Base-by-base conservation (phyloP, 2,888 invertebrate genomes). In the Sericinus montela region DNA sequence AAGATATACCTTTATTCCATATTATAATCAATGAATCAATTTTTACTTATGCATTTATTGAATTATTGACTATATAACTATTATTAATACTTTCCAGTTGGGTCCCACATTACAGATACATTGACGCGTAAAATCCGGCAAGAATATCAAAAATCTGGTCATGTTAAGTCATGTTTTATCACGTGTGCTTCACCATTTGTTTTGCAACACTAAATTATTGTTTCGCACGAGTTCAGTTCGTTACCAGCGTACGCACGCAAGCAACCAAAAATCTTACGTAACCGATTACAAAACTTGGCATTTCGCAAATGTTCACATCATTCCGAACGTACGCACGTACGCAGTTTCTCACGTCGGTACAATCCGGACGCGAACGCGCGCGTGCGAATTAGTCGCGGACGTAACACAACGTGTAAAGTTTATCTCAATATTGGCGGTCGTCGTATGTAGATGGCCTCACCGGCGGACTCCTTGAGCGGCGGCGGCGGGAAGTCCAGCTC, bases 391-490 rank as follows among this genome's bases (percentile, higher is more conserved):
- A 37, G 36, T 51, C 50, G 41, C 42, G 40, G 41, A 51, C 45
- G 45, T 51, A 51, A 45, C 50, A 51, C 50, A 51, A 44, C 50
- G 50, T 51, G 50, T 51, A 51, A 41, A 51, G 45, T 51, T 19
- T 29, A 11, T 54, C 63, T 82, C 82, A 85, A 62, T 87, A 87
- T 66, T 82, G 85, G 55, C 80, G 80, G 59, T 88, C 86, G 63
- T 87, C 84, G 75, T 88, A 88, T 87, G 67, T 88, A 88, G 60
- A 92, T 92, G 37, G 92, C 92, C 68, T 93, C 93, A 5, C 92
- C 92, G 34, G 93, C 93, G 53, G 93, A 91, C 63, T 92, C 92
- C 69, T 93, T 92, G 61, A 71, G 87, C 48, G 90, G 87, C 49
- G 70, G 82, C 63, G 76, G 86, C 51, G 76, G 87, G 80, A 79